Percentiles rank a stretch among this genome's conserved stretches.
Conservation (phyloP, 2,797 vertebrate genomes). For the Ciconia nigra region DNA sequence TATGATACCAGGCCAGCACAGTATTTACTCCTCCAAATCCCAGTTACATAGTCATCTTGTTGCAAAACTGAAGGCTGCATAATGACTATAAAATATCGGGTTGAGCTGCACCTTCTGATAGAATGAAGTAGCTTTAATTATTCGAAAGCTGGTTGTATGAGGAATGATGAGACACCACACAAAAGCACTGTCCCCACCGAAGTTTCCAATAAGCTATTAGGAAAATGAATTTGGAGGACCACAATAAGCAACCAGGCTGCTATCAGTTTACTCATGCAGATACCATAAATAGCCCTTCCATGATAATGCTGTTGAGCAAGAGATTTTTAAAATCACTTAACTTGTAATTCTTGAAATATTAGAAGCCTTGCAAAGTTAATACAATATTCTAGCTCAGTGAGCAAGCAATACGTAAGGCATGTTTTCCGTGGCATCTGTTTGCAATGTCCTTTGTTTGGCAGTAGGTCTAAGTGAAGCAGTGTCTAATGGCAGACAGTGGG, state of each 20-base stretch:
- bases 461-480: constrained; percentile 25
- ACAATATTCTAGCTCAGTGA: constrained; percentile 60
- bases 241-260: constrained; percentile 24
- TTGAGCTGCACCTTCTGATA: neutral
- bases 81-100: neutral
- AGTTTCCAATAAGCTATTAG: constrained; percentile 64
- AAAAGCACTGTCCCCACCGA: neutral
- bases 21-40: neutral
- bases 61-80: neutral
- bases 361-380: constrained; percentile 60
- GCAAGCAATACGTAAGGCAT: constrained; percentile 45
- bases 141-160: constrained; percentile 14
- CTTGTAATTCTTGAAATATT: constrained; percentile 64
- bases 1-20: neutral
- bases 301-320: neutral
- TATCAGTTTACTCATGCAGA: constrained; percentile 61
- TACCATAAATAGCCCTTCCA: constrained; percentile 59
- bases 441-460: constrained; percentile 51
- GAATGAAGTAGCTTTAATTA: constrained; percentile 21
- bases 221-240: constrained; percentile 46
- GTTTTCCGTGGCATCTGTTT: constrained; percentile 28
- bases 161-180: constrained; percentile 19
- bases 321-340: constrained; percentile 59
- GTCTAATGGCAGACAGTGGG: constrained; percentile 28
- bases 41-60: neutral